Conservation (phyloP, 1,140 invertebrate species). For the Hestina assimilis region DNA sequence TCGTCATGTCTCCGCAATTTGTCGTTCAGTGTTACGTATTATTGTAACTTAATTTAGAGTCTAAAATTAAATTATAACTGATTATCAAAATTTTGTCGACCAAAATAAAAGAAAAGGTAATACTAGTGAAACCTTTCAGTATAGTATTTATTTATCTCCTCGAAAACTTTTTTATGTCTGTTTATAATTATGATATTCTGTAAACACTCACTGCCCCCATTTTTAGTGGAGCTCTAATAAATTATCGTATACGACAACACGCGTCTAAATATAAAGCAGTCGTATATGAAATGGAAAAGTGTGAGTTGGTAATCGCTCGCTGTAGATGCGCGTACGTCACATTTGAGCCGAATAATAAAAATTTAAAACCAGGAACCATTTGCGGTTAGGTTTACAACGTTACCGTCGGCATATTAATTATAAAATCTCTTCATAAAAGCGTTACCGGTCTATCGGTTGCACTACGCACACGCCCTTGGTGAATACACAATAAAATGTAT, state of each 20-base stretch:
- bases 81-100: too few species aligned
- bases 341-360: slow-evolving; percentile 32
- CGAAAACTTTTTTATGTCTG: slow-evolving; percentile 21
- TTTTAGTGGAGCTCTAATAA: slow-evolving; percentile 18
- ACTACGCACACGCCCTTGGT: slow-evolving; percentile 63
- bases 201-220: slow-evolving; percentile 25
- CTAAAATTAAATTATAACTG: too few species aligned
- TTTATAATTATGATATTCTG: slow-evolving; percentile 28
- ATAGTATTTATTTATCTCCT: slow-evolving; percentile 25
- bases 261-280: slow-evolving; percentile 24
- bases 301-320: slow-evolving; percentile 9
- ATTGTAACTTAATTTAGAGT: too few species aligned
- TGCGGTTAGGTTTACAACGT: slow-evolving; percentile 50
- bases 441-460: slow-evolving; percentile 34
- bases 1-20: too few species aligned
- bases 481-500: slow-evolving; percentile 71
- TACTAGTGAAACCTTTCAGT: slow-evolving; percentile 1
- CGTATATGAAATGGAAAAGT: slow-evolving; percentile 21
- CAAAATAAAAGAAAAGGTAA: not conserved
- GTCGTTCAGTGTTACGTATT: too few species aligned
- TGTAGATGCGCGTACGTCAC: slow-evolving; percentile 22
- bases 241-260: slow-evolving; percentile 25
- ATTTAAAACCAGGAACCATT: slow-evolving; percentile 52
- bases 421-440: slow-evolving; percentile 61
- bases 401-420: slow-evolving; percentile 53